phyloP scores from a whole-genome alignment of 2,113 vertebrate species.

The Orthonyx spaldingii region DNA sequence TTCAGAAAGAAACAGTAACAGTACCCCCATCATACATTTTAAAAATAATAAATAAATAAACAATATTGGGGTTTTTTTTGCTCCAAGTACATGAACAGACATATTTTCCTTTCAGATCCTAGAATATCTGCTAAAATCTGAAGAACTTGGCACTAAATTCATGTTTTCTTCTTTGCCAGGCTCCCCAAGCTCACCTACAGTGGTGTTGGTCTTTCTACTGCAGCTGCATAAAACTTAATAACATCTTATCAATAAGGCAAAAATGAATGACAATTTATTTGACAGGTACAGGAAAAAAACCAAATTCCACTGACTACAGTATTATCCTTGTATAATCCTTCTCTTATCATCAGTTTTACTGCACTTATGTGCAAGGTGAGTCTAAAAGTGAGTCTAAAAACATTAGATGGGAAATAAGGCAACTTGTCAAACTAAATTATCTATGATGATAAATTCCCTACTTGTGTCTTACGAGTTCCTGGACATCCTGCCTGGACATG shows the following conservation, averaged over 20 bases:
- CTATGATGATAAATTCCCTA: background rate
- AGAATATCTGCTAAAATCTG: background rate
- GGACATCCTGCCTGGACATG: background rate
- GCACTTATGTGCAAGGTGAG: background rate
- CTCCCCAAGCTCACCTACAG: background rate
- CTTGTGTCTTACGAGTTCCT: rapidly evolving
- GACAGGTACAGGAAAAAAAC: background rate
- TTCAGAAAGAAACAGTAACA: background rate
- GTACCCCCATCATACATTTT: background rate
- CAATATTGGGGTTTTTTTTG: background rate
- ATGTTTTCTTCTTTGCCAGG: background rate
- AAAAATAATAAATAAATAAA: background rate
- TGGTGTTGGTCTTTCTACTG: background rate
- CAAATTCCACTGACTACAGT: background rate
- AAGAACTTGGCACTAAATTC: background rate
- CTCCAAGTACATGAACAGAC: background rate
- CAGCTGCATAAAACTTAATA: background rate
- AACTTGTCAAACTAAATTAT: background rate
- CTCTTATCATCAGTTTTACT: background rate
- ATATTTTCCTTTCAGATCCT: background rate
- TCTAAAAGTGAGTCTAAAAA: background rate
- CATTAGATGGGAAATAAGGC: background rate
- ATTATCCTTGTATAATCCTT: background rate
- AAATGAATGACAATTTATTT: background rate
- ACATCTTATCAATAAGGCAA: background rate